Evolutionary conservation across 2,113 vertebrate genomes (phyloP), one percentile per base, ranked within the genome.

Genomic region (Telmatochromis sp.): DNA sequence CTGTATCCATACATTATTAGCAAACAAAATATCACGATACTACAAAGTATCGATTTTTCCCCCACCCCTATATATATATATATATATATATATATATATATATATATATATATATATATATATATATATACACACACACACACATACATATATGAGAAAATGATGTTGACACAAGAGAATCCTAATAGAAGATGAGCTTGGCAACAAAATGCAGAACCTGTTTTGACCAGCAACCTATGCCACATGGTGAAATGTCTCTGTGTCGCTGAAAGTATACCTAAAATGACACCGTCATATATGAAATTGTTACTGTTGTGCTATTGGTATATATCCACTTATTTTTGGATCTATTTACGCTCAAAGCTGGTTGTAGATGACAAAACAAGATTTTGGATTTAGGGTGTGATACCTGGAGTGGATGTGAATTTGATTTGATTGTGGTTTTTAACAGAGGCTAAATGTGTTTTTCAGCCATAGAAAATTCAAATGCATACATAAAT

Each of bases 51-150:
- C n/a, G n/a, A n/a, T n/a, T n/a, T n/a, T n/a, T n/a, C n/a, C n/a
- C n/a, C n/a, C n/a, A n/a, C n/a, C n/a, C n/a, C n/a, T n/a, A n/a
- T n/a, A n/a, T n/a, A 23, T 23, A 23, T 26, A 3, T 33, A 33
- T 33, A 21, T 21, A 21, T 21, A 21, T 21, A 8, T 33, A 7
- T 33, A 7, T 7, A 7, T 33, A 33, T 33, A 31, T 31, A 7
- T 33, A 33, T 35, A 35, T 9, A 9, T 4, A n/a, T 10, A 54
- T 10, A 54, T 54, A 12, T 54, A 23, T 11, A 55, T 55, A 13
- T 12, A 40, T 12, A 12, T 12, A 40, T 4, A 37, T 0, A 37
- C 0, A 37, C 0, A 37, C 2, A 37, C 35, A 37, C 35, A 37
- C 4, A 37, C 9, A 10, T 40, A 11, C 4, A 5, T 2, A 63